phyloP scores from a whole-genome alignment of 2,797 vertebrate species.

The Mus caroli region DNA sequence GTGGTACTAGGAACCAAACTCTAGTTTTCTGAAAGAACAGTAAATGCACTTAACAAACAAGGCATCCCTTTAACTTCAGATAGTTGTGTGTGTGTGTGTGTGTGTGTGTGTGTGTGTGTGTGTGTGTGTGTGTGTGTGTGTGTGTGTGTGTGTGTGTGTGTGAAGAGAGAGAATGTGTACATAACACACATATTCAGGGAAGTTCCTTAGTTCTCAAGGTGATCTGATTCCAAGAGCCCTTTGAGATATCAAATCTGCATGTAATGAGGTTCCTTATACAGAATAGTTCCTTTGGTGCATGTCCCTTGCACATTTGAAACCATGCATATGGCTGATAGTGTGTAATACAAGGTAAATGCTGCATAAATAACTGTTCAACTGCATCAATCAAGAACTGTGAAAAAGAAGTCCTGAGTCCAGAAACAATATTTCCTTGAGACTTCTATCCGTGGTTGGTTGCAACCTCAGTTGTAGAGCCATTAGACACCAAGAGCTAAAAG shows the following conservation, averaged over 20 bases:
- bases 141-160: background rate
- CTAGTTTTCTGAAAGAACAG: background rate
- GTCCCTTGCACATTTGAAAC: background rate
- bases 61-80: background rate
- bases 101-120: background rate
- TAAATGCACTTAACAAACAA: background rate
- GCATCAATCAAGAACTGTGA: too few species aligned
- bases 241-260: background rate
- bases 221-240: background rate
- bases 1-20: background rate
- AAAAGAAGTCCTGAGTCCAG: background rate
- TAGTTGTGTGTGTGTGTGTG: background rate
- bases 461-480: background rate
- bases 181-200: background rate
- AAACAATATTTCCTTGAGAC: background rate
- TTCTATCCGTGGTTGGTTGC: background rate
- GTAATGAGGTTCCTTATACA: background rate
- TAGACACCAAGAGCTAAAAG: background rate
- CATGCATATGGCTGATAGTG: background rate
- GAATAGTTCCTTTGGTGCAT: background rate
- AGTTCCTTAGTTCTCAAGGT: background rate
- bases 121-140: background rate
- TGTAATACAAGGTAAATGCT: background rate
- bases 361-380: background rate
- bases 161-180: background rate